Evolutionary conservation across 2,797 vertebrate species (phyloP), one percentile per base, ranked within the genome.

Genomic region (Pachyuromys duprasi): DNA sequence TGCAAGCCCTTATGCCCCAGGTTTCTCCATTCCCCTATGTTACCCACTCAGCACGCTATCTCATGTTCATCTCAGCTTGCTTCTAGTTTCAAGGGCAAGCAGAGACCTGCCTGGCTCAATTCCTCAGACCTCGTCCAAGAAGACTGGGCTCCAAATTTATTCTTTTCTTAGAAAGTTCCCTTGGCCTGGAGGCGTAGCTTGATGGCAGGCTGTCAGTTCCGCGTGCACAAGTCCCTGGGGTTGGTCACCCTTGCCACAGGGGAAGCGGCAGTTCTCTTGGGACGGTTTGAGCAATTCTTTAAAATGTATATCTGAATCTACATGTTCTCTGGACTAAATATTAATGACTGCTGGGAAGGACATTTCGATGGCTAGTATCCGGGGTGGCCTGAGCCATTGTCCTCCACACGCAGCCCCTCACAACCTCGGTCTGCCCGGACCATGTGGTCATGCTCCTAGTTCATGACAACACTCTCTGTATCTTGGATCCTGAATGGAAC

Each of bases 81-180:
- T 20, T 36, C 36, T 20, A 5, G 33, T 57, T 67, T 24, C 3
- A 0, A 13, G 49, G 2, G 24, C 8, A 45, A 75, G 69, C 24
- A 39, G 26, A 53, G 15, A 20, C 3, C 33, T 28, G 6, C 26
- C 45, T 69, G 62, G 26, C 45, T 55, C 74, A 7, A 28, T 78
- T 60, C 53, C 31, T 28, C 33, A 2, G 2, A 42, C 28, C 11
- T 55, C 31, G 22, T 49, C 78, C 22, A 36, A 0, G 12, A 72
- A 53, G 78, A 49, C 0, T 4, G n/a, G 49, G 62, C 11, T 2
- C 2, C 60, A 0, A 0, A 39, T 12, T 15, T 20, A 36, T 22
- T 60, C 49, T 75, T 45, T 15, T 80, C n/a, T 80, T 57, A 0
- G 13, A 63, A 91, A 36, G 22, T 33, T 36, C 8, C 42, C 75